These are phyloP conservation scores for Drosophila nebulosa DNA, from an alignment of 1,140 invertebrate genomes.

Conservation along the genomic window DNA sequence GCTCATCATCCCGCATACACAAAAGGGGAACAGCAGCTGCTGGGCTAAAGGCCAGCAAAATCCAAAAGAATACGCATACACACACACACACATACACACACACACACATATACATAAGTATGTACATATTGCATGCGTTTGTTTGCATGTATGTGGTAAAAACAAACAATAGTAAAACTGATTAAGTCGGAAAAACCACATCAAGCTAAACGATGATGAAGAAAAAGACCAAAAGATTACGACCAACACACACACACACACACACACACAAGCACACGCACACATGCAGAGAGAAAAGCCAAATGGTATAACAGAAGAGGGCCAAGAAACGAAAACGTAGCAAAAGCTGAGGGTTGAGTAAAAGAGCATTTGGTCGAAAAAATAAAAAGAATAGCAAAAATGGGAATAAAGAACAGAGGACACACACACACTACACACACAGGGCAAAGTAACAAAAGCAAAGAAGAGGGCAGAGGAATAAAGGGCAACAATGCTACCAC, in stretches of 20 bases:
- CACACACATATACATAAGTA: conserved; percentile 6
- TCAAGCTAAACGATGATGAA: conserved; percentile 78
- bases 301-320: conserved; percentile 32
- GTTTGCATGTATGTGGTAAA: conserved; percentile 46
- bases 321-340: conserved; percentile 68
- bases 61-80: conserved; percentile 26
- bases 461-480: conserved; percentile 1
- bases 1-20: neutral
- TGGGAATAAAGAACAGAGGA: conserved; percentile 12
- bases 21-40: conserved; percentile 7
- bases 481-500: conserved; percentile 9
- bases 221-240: conserved; percentile 77
- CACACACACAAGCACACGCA: conserved; percentile 1
- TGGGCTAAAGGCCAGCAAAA: conserved; percentile 20
- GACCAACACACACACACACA: conserved; percentile 31
- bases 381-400: conserved; percentile 30
- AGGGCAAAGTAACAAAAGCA: neutral
- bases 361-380: conserved; percentile 16
- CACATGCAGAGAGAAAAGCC: conserved; percentile 15
- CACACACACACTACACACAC: conserved; percentile 1
- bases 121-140: conserved; percentile 12
- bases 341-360: conserved; percentile 47
- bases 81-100: conserved; percentile 11
- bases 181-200: conserved; percentile 78
- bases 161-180: conserved; percentile 79